Evolutionary conservation across 2,888 invertebrate species (phyloP), one percentile per base, ranked within the genome.

Genomic region (Dicycla oo): DNA sequence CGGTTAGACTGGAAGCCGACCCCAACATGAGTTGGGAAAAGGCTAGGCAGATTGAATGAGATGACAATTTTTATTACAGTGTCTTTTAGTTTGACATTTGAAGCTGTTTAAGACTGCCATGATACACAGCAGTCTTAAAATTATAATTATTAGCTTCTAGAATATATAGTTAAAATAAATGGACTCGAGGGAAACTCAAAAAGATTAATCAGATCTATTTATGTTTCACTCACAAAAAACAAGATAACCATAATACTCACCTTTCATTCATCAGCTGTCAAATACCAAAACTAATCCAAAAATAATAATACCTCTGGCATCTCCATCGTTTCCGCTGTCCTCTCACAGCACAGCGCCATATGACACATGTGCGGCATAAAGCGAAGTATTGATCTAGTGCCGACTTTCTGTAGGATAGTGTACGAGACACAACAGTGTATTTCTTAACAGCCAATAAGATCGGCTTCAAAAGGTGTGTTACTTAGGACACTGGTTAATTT

Each of bases 301-400:
- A 75, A n/a, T n/a, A 30, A 30, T 56, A 30, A 30, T 40, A 43
- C 8, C 0, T 13, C 7, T 30, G 5, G 54, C 87, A 69, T 70
- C 94, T 94, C 93, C 76, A 91, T 70, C 34, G 10, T 23, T 82
- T 77, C 75, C 77, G 3, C 51, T 89, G 87, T 92, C 45, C 90
- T 64, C 77, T 86, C 78, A 85, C 85, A 87, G 75, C 78, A 85
- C 85, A 87, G 75, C 88, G 84, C 90, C 92, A 89, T 94, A 95
- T 95, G 95, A 95, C 94, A 95, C 94, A 95, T 95, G 95, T 95
- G 94, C 92, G 93, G 92, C 92, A 93, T 93, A 93, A 94, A 94
- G 90, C 93, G 92, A 92, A 94, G 95, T 95, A 95, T 95, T 95
- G 95, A 95, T 95, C 95, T 95, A 94, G 93, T 93, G 90, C 89